Evolutionary conservation across 2,797 vertebrate species (phyloP).

Genomic region (Tragelaphus oryx): DNA sequence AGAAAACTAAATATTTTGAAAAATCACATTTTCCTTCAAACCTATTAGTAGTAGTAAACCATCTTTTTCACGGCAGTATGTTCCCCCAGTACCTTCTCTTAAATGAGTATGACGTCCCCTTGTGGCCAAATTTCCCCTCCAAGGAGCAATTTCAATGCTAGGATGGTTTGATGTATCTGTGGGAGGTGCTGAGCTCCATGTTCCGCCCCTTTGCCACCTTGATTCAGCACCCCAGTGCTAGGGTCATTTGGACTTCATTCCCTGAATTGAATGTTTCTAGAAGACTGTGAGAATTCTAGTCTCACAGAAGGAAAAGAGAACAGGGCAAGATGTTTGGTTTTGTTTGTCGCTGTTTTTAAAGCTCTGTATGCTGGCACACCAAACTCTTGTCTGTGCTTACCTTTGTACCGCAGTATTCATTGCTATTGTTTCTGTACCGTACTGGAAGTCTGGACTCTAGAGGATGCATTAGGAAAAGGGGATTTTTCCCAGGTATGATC

Average conservation of each 20-base stretch:
- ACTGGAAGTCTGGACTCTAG: slow-evolving; percentile 50
- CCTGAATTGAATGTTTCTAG: slow-evolving; percentile 34
- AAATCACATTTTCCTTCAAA: slow-evolving; percentile 27
- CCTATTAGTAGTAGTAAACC: neutral
- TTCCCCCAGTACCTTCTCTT: neutral
- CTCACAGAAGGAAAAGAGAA: slow-evolving; percentile 51
- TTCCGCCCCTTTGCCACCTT: rapidly evolving
- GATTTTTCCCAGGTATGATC: slow-evolving; percentile 49
- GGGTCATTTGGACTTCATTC: slow-evolving; percentile 25
- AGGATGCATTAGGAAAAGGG: slow-evolving; percentile 21
- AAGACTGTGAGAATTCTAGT: slow-evolving; percentile 20
- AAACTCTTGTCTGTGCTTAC: slow-evolving; percentile 28
- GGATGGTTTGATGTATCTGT: neutral
- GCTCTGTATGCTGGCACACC: neutral
- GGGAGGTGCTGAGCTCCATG: neutral
- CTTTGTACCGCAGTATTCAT: slow-evolving; percentile 33
- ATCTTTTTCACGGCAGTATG: neutral
- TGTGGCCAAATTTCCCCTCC: slow-evolving; percentile 43
- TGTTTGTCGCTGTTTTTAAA: neutral
- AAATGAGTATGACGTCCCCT: neutral
- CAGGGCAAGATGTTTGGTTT: slow-evolving; percentile 64
- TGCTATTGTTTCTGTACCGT: neutral
- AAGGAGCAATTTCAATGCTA: slow-evolving; percentile 22
- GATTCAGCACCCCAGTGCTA: neutral
- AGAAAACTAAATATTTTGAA: slow-evolving; percentile 26